Evolutionary conservation across 1,140 invertebrate genomes (phyloP), one percentile per base, ranked within the genome.

Genomic region (Reticulitermes speratus): DNA sequence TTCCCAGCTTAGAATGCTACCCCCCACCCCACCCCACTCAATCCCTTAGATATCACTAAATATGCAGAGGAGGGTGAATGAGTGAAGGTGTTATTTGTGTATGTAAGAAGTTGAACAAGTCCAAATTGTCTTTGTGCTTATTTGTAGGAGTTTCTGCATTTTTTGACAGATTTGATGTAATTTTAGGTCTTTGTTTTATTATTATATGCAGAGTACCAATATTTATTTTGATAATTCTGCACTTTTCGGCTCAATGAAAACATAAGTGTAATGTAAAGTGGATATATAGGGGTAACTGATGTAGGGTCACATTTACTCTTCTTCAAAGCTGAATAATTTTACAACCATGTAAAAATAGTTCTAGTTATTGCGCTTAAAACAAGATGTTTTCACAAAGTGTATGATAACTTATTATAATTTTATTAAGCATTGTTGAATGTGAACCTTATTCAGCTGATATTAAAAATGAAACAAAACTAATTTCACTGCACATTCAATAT

Each of bases 151-250:
- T 75, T 75, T 55, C n/a, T 75, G 25, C 65, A 75, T 75, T 75
- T 38, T 75, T 14, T 75, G 65, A 25, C 25, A 69, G 65, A 30
- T 7, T 75, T 75, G 7, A 25, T 75, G 65, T 75, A 75, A 75
- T 30, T 75, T 75, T 75, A 75, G 25, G 25, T 25, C 65, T n/a
- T 75, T 6, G 19, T 75, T 75, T 75, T 75, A 75, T 75, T 75
- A 75, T 75, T 75, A 75, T 75, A 6, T 7, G n/a, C 65, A 30
- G 25, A 25, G 65, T 75, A 30, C 25, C 25, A 6, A 75, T 75
- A 75, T 75, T 75, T 75, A 75, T 75, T 65, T 75, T 75, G 65
- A 75, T 75, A 75, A 75, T 75, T 30, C 65, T 30, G n/a, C 65
- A 75, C 25, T 30, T n/a, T 25, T 75, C 7, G 65, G 65, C n/a